Evolutionary conservation across 2,888 invertebrate genomes (phyloP), one percentile per base, ranked within the genome.

Genomic region (Watsonalla cultraria): DNA sequence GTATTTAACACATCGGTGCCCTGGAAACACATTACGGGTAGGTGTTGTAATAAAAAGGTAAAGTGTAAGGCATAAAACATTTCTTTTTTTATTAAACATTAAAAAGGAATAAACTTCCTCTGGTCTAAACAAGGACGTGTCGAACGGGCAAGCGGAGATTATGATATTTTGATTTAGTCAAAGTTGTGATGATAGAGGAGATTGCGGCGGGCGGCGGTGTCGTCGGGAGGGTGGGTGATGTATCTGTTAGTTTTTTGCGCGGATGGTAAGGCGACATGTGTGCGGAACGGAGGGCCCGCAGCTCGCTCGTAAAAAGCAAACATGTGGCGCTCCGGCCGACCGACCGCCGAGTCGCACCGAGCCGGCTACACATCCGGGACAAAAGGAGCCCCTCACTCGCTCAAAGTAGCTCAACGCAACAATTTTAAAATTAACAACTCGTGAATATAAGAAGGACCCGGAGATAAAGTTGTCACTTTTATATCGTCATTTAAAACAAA

Each of bases 251-350:
- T 67, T 65, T 64, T 70, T 67, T 49, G 49, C 49, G 14, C 15
- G 14, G 37, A 64, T 54, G 58, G 58, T 54, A 48, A 53, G 59
- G 53, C 64, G 62, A 72, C 80, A 80, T 80, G 71, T 80, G 81
- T 58, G 64, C 63, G 65, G 54, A 68, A 65, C 60, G 74, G 65
- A 72, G 73, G 72, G 74, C 61, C 37, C 49, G 14, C 37, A 15
- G 37, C 66, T 62, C 52, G 64, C 64, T 61, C 63, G 62, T 72
- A 79, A 78, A 79, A 78, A 75, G 68, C 66, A 58, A 70, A 73
- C 81, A 81, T 80, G 76, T 81, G 80, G 72, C 61, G 65, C 60
- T 51, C 66, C 58, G 34, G 51, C 51, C 53, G 50, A 15, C 48
- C 47, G 33, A 51, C 37, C 49, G 51, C 39, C 54, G 56, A 57